phyloP scores from a whole-genome alignment of 2,113 vertebrate species.

The Trematocara zebra region DNA sequence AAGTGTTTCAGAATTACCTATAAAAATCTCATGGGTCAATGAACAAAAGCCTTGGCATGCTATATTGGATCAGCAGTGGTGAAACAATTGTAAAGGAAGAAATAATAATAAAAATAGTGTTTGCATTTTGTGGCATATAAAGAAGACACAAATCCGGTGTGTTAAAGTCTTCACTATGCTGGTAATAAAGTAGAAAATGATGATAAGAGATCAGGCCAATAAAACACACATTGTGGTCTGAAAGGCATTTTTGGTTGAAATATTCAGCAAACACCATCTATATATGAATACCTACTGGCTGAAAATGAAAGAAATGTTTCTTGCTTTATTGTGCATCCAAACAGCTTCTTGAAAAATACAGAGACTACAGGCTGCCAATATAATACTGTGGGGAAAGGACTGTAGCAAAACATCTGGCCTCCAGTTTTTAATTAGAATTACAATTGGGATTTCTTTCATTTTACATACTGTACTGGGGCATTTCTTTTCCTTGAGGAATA shows the following conservation, averaged over 20 bases:
- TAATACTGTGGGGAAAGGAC: constrained; percentile 58
- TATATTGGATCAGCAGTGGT: background rate
- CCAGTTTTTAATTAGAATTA: constrained; percentile 73
- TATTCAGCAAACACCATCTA: constrained; percentile 20
- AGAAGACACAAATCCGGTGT: background rate
- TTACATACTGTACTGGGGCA: constrained; percentile 33
- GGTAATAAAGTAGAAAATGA: background rate
- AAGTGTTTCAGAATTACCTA: background rate
- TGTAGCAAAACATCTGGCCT: constrained; percentile 74
- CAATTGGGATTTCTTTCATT: constrained; percentile 66
- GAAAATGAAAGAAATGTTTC: constrained; percentile 60
- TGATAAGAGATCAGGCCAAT: background rate
- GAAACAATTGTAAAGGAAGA: background rate
- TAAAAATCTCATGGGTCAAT: background rate
- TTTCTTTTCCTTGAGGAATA: constrained; percentile 51
- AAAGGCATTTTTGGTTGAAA: constrained; percentile 6
- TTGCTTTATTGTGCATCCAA: constrained; percentile 74
- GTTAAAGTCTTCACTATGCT: background rate
- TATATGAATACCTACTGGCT: constrained; percentile 61
- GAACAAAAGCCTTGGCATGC: background rate
- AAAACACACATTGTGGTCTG: background rate
- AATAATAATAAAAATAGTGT: background rate
- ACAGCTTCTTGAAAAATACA: constrained; percentile 61
- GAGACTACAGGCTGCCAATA: constrained; percentile 60
- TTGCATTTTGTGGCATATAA: background rate